Percentiles rank a stretch among this genome's conserved stretches.
phyloP scores from a whole-genome alignment of 2,888 invertebrate genomes.

The Himalopsyche anomala region DNA sequence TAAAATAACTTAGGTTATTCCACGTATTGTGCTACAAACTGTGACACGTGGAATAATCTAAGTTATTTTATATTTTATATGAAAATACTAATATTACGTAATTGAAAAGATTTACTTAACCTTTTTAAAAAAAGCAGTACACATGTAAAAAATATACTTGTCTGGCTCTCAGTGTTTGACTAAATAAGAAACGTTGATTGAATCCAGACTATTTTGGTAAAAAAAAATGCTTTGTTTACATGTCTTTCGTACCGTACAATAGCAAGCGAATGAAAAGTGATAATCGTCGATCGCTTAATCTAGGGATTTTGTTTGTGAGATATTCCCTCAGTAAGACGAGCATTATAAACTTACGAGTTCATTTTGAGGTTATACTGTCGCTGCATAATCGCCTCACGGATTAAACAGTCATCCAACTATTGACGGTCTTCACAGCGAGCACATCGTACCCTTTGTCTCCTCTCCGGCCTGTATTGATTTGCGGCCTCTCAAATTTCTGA shows the following conservation, averaged over 20 bases:
- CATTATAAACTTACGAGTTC: background rate
- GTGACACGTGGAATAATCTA: no score
- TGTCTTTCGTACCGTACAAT: background rate
- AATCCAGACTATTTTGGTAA: no score
- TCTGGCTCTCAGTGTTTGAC: no score
- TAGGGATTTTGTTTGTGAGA: background rate
- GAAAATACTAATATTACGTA: no score
- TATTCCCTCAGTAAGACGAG: background rate
- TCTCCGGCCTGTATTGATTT: slow-evolving; percentile 1
- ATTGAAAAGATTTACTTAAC: no score
- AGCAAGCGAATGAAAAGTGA: background rate
- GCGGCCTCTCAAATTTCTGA: background rate
- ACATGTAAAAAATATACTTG: no score
- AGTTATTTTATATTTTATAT: no score
- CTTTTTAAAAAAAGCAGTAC: no score
- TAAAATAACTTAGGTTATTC: no score
- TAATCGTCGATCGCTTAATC: background rate
- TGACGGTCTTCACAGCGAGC: background rate
- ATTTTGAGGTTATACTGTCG: background rate
- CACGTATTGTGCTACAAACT: no score
- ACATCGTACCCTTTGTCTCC: background rate
- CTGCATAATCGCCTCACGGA: background rate
- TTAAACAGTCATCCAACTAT: slow-evolving; percentile 16
- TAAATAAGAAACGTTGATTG: no score
- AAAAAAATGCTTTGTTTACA: no score